Evolutionary conservation across 2,113 vertebrate genomes (phyloP), one percentile per base, ranked within the genome.

Genomic region (Cacatua alba): DNA sequence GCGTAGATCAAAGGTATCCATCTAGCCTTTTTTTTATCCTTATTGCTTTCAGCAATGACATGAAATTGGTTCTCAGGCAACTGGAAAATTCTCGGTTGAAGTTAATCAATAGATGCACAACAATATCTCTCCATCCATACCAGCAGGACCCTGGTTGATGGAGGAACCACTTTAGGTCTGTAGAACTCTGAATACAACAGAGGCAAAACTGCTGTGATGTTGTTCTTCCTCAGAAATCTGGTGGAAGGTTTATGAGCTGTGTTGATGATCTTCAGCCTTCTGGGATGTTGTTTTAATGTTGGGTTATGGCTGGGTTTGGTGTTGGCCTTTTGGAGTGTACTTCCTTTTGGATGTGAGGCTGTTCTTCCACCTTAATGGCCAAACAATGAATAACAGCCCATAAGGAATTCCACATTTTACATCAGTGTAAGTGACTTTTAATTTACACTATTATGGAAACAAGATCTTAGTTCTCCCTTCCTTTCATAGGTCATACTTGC

Each of bases 51-150:
- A 88, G 85, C 74, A 60, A 14, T 75, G 82, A 83, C 93, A 93
- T 41, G 88, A 88, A 95, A 92, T 95, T 92, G 95, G 90, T 92
- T 95, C 88, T 68, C 20, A 26, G 78, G 91, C 39, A 91, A 95
- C 74, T 91, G 87, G 89, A 85, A 95, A 95, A 82, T 65, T 59
- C 83, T 57, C 29, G 67, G 41, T 91, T 88, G 91, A 94, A 94
- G 86, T 82, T 86, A 94, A 92, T 96, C 93, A 69, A 94, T 95
- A 93, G 81, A 74, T 75, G 46, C 82, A n/a, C 71, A 63, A 85
- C 88, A 81, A 43, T 88, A 63, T 92, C 65, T 78, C 49, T 76
- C 91, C 65, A 29, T 82, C 65, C 23, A 0, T 53, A 79, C n/a
- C 74, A 74, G 57, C 84, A 91, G 89, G 86, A 72, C 53, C 59